Percentiles rank a stretch among this genome's conserved stretches.
phyloP scores from a whole-genome alignment of 2,113 vertebrate genomes.

The Anser brachyrhynchus region DNA sequence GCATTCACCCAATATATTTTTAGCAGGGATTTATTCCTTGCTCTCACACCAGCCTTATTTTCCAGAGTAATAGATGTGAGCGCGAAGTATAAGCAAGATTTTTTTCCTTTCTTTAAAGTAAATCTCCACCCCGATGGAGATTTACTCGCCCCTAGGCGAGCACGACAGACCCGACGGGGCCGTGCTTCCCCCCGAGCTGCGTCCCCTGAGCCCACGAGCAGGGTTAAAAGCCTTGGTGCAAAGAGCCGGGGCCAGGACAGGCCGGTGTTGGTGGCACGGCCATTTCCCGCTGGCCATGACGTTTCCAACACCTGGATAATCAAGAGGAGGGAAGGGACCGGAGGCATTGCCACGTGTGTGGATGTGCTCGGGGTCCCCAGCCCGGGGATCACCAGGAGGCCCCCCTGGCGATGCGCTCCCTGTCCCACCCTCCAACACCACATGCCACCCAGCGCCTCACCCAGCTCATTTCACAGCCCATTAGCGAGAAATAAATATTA shows the following conservation, averaged over 20 bases:
- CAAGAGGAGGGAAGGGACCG: neutral
- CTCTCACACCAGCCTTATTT: neutral
- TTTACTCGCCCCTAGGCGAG: neutral
- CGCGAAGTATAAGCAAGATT: neutral
- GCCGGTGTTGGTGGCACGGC: neutral
- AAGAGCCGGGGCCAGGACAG: neutral
- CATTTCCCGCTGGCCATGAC: accelerated
- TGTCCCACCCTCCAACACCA: neutral
- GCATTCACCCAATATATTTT: neutral
- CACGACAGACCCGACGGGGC: neutral
- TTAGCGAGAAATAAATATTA: conserved; percentile 70
- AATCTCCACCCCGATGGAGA: neutral
- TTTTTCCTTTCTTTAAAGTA: neutral
- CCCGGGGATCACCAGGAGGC: neutral
- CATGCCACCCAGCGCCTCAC: neutral
- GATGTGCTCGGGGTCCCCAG: too few species aligned
- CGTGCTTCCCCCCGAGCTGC: neutral
- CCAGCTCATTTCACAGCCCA: conserved; percentile 42
- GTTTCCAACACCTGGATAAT: accelerated
- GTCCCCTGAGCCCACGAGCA: accelerated
- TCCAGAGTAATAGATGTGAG: neutral
- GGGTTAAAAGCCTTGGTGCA: neutral
- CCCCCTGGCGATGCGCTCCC: accelerated
- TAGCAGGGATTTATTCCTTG: conserved; percentile 39
- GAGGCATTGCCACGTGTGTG: too few species aligned